Evolutionary conservation across 2,113 vertebrate species (phyloP), one percentile per base, ranked within the genome.

Genomic region (Zapornia atra): DNA sequence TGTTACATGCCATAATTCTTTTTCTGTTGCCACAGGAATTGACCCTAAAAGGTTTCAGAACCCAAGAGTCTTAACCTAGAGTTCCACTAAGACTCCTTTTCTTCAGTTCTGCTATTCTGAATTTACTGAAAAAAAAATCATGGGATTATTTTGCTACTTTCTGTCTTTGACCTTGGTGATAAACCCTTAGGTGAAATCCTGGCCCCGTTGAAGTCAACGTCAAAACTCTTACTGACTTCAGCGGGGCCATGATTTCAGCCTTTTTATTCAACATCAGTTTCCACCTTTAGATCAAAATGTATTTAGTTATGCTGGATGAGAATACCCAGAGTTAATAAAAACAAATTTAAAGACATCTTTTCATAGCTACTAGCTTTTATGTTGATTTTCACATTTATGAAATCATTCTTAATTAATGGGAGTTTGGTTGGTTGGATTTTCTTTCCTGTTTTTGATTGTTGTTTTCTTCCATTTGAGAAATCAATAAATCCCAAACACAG

Each of bases 1-100:
- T 91, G 61, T 90, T 56, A 95, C 53, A 69, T 92, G 60, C 33
- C 53, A 28, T 71, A 87, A 85, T 95, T 92, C n/a, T 92, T 88
- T 89, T 68, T 46, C 66, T 90, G 29, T 85, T 96, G 59, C 84
- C 54, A 91, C 50, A 91, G 63, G 46, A 95, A 80, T 57, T 94
- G 83, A 94, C 69, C 83, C 48, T 71, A 78, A 86, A 94, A 86
- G 20, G 50, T 75, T 88, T 40, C 71, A 94, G 87, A 44, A 59
- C 71, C 87, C 79, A 54, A 82, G 16, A 91, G 25, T 29, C 15
- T 92, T 69, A 78, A 89, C 34, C 42, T 51, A 69, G 26, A 57
- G 10, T 50, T 84, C n/a, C 56, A 82, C 83, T 84, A 70, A 73
- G 46, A 40, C 22, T 31, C 36, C 29, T 72, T 92, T 89, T 57